Evolutionary conservation across 2,797 vertebrate species (phyloP).

Genomic region (Chrysocyon brachyurus): DNA sequence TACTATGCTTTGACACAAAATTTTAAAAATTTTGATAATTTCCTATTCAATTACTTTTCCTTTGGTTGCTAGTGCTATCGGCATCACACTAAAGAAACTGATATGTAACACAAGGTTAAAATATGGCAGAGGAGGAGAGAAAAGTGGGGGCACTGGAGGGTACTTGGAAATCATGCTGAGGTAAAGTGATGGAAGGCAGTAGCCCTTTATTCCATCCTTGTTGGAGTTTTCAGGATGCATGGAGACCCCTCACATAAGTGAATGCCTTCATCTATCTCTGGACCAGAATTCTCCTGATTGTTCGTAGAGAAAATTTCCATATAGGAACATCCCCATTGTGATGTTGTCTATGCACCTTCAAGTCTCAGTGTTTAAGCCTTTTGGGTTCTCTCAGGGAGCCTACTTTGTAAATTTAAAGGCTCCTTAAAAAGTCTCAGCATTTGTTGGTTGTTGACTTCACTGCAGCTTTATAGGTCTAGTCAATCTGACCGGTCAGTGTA

Average conservation of each 20-base stretch:
- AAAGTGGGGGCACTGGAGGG: not conserved
- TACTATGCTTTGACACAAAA: not conserved
- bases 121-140: not conserved
- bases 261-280: not conserved
- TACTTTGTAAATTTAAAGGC: not conserved
- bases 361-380: not conserved
- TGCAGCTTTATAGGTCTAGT: not conserved
- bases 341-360: not conserved
- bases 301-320: not conserved
- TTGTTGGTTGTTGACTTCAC: not conserved
- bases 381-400: not conserved
- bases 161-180: not conserved
- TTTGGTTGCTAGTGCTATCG: not conserved
- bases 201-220: not conserved
- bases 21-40: not conserved
- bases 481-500: not conserved
- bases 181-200: not conserved
- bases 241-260: not conserved
- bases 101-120: not conserved
- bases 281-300: not conserved
- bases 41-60: not conserved
- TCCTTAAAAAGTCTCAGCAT: not conserved
- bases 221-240: not conserved
- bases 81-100: conserved; percentile 5
- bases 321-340: not conserved